Conservation (phyloP, 2,797 vertebrate genomes). For the Benthosema pterotum region DNA sequence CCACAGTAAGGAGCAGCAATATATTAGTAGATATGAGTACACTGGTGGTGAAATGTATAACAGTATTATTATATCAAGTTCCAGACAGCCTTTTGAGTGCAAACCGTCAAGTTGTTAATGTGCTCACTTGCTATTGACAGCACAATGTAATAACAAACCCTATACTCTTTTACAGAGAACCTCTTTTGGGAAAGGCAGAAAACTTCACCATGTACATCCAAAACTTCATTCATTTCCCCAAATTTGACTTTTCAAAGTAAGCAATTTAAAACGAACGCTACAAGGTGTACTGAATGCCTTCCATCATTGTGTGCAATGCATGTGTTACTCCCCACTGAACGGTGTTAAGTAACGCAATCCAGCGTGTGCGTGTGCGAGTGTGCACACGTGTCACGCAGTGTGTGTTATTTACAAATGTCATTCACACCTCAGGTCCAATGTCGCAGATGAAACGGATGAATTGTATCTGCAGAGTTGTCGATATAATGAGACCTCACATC, state of each 20-base stretch:
- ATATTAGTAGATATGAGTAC: background rate
- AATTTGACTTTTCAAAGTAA: constrained; percentile 91
- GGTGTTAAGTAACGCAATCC: no score
- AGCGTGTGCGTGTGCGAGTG: no score
- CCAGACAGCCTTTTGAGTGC: no score
- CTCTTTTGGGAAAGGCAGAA: constrained; percentile 83
- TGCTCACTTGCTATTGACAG: no score
- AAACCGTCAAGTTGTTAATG: no score
- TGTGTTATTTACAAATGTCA: background rate
- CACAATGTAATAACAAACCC: background rate
- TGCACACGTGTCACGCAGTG: no score
- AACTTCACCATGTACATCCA: constrained; percentile 95
- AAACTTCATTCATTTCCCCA: constrained; percentile 90
- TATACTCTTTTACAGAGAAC: constrained; percentile 77
- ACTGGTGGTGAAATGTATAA: no score
- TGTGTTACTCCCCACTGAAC: background rate
- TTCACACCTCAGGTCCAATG: constrained; percentile 81
- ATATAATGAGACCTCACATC: constrained; percentile 72
- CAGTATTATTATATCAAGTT: no score
- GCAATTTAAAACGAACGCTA: constrained; percentile 28
- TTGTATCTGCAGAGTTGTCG: constrained; percentile 85
- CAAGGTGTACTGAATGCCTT: background rate
- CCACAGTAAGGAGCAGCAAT: constrained; percentile 61
- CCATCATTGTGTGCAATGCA: background rate
- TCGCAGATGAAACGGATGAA: constrained; percentile 73